Evolutionary conservation across 2,797 vertebrate genomes (phyloP).

Genomic region (Mastacembelus armatus): DNA sequence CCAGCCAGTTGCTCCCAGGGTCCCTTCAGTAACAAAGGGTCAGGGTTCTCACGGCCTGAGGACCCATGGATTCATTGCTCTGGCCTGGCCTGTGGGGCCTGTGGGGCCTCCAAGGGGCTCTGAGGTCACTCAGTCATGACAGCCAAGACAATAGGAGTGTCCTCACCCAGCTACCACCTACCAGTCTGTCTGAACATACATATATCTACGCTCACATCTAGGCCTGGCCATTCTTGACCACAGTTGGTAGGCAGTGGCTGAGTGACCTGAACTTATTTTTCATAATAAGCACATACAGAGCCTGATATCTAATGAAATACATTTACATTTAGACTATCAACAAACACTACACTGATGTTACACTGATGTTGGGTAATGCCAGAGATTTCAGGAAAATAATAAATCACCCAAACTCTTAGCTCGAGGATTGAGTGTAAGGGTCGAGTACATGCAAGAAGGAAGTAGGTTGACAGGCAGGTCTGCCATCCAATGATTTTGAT

Average conservation of each 20-base stretch:
- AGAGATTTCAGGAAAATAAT: too few relatives aligned
- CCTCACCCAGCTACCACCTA: conserved; percentile 70
- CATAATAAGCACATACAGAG: not conserved
- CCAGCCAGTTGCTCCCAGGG: conserved; percentile 73
- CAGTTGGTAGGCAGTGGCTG: conserved; percentile 37
- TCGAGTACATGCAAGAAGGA: too few relatives aligned
- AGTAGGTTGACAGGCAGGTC: too few relatives aligned
- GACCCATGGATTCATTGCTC: conserved; percentile 72
- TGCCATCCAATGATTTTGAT: too few relatives aligned
- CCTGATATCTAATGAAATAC: conserved; percentile 7
- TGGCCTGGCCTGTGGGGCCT: conserved; percentile 79
- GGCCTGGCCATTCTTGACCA: conserved; percentile 59
- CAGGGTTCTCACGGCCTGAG: conserved; percentile 84
- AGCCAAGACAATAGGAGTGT: conserved; percentile 77
- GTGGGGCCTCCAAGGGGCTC: conserved; percentile 75
- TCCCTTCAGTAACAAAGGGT: conserved; percentile 77
- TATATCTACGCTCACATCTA: conserved; percentile 48
- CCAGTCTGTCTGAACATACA: conserved; percentile 59
- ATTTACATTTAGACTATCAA: too few relatives aligned
- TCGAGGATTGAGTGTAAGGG: too few relatives aligned
- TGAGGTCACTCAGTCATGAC: conserved; percentile 77
- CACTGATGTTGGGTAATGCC: too few relatives aligned
- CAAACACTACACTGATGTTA: too few relatives aligned
- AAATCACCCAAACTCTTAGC: too few relatives aligned
- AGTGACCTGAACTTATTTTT: conserved; percentile 29